Evolutionary conservation across 2,888 invertebrate genomes (phyloP).

Genomic region (Carcina quercana): DNA sequence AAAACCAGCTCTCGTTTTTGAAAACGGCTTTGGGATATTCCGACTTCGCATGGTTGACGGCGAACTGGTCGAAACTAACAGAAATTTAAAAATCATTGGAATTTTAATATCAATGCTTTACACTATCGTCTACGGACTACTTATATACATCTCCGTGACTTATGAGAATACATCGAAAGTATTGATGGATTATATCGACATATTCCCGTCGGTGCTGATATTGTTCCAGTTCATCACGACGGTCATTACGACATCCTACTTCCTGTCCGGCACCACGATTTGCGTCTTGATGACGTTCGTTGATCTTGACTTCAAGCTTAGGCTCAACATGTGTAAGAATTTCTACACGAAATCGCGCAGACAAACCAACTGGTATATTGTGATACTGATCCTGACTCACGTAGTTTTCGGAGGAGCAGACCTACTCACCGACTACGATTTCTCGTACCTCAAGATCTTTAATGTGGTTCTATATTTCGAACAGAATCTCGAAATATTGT

Average conservation of each 20-base stretch:
- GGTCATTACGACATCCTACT: slow-evolving; percentile 24
- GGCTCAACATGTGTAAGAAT: slow-evolving; percentile 21
- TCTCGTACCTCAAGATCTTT: slow-evolving; percentile 13
- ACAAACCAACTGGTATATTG: slow-evolving; percentile 17
- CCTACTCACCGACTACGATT: slow-evolving; percentile 15
- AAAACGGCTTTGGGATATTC: slow-evolving; percentile 36
- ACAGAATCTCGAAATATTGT: slow-evolving; percentile 36
- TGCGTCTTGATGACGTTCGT: slow-evolving; percentile 27
- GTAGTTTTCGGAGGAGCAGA: slow-evolving; percentile 17
- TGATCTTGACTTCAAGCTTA: slow-evolving; percentile 27
- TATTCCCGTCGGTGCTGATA: slow-evolving; percentile 26
- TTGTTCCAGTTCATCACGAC: slow-evolving; percentile 29
- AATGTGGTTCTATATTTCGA: slow-evolving; percentile 24
- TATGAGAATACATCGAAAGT: too few species aligned
- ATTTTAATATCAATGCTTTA: slow-evolving; percentile 16
- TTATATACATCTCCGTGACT: too few species aligned
- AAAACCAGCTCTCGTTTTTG: slow-evolving; percentile 26
- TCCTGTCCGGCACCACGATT: slow-evolving; percentile 25
- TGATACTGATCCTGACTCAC: slow-evolving; percentile 19
- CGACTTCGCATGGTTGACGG: slow-evolving; percentile 26
- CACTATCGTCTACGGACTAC: slow-evolving; percentile 15
- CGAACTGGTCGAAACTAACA: slow-evolving; percentile 21
- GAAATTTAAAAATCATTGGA: slow-evolving; percentile 27
- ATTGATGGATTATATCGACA: slow-evolving; percentile 22
- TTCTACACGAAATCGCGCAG: slow-evolving; percentile 26